These are phyloP conservation scores for Lissonota sp. DNA, from an alignment of 2,888 invertebrate species.

Conservation along the genomic window DNA sequence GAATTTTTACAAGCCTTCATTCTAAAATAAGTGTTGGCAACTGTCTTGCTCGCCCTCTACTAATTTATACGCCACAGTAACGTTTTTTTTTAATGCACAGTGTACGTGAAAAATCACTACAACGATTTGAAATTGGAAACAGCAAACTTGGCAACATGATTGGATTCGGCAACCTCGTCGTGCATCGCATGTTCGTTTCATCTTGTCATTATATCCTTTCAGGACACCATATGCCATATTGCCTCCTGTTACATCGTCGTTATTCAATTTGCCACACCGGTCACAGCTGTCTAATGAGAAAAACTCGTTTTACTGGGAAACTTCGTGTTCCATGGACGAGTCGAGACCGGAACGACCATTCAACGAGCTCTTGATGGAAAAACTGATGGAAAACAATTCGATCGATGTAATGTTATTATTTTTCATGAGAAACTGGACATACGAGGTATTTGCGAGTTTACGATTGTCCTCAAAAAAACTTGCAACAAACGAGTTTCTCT, in stretches of 20 bases:
- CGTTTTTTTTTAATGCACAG: not conserved
- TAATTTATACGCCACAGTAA: not conserved
- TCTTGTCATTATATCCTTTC: conserved; percentile 42
- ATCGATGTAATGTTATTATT: conserved; percentile 18
- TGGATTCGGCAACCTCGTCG: not conserved
- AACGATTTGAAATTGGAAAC: no score
- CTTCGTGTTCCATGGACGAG: conserved; percentile 20
- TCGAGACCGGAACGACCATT: not conserved
- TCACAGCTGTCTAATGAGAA: conserved; percentile 56
- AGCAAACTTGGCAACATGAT: no score
- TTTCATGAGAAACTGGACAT: conserved; percentile 8
- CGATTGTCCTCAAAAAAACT: not conserved
- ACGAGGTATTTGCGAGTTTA: not conserved
- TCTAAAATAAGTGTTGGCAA: no score
- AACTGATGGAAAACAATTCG: conserved; percentile 26
- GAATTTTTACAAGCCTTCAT: no score
- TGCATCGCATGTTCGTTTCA: conserved; percentile 39
- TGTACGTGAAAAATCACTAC: not conserved
- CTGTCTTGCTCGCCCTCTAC: not conserved
- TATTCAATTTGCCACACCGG: conserved; percentile 33
- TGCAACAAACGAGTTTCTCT: not conserved
- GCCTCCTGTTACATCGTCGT: conserved; percentile 44
- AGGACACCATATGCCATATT: conserved; percentile 7
- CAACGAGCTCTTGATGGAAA: conserved; percentile 9
- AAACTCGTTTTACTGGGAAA: conserved; percentile 27